Evolutionary conservation across 2,113 vertebrate species (phyloP).

Genomic region (Eulacestoma nigropectus): DNA sequence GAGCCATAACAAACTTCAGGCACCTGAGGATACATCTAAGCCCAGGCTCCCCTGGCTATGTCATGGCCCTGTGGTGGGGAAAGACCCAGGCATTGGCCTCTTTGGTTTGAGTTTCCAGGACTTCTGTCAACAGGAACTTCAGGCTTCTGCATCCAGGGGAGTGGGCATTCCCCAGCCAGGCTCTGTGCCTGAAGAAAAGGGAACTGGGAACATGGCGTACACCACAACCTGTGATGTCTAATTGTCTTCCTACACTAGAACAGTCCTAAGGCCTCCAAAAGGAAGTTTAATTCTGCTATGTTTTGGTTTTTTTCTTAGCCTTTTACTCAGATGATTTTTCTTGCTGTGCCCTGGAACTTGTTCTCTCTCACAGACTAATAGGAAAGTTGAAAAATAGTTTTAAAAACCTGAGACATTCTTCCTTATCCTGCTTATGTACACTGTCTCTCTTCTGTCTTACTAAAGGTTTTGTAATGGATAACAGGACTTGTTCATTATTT

Average conservation of each 20-base stretch:
- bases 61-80: not conserved
- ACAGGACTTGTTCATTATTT: not conserved
- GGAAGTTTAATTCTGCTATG: not conserved
- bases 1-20: not conserved
- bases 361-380: too few species aligned
- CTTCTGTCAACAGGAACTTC: not conserved
- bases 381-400: not conserved
- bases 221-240: rapidly evolving
- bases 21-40: not conserved
- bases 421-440: not conserved
- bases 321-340: not conserved
- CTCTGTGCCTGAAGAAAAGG: not conserved
- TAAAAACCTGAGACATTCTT: not conserved
- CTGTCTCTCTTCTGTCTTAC: not conserved
- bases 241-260: not conserved
- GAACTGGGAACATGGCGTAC: rapidly evolving
- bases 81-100: not conserved
- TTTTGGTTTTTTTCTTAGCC: not conserved
- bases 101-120: not conserved
- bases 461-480: not conserved
- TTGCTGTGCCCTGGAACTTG: not conserved
- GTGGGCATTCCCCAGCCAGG: not conserved
- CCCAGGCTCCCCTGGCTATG: not conserved
- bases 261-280: not conserved
- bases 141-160: not conserved